Evolutionary conservation across 2,113 vertebrate species (phyloP).

Genomic region (Amblyornis subalaris): DNA sequence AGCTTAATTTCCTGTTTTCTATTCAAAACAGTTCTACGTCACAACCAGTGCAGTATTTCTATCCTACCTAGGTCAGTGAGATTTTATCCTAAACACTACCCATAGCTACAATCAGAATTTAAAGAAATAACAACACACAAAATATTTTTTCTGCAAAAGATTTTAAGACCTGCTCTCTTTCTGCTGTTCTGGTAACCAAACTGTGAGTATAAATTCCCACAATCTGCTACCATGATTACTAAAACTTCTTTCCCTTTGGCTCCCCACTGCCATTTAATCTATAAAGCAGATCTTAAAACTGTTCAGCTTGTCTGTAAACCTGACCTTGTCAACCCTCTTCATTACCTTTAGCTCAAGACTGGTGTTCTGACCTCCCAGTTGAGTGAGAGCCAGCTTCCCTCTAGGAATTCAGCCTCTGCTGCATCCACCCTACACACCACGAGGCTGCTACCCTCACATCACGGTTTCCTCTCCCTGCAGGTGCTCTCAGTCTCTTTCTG

Average conservation of each 20-base stretch:
- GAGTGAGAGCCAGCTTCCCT: background rate
- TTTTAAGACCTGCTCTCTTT: background rate
- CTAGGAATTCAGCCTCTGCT: background rate
- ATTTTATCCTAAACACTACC: background rate
- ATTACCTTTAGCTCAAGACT: background rate
- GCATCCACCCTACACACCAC: background rate
- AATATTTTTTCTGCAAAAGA: background rate
- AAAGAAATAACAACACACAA: background rate
- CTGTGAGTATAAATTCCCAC: background rate
- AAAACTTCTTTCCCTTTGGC: background rate
- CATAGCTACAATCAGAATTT: background rate
- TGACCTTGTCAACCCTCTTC: background rate
- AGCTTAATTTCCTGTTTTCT: constrained; percentile 42
- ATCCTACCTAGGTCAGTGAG: background rate
- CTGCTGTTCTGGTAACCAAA: background rate
- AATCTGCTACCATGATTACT: background rate
- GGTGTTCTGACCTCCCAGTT: background rate
- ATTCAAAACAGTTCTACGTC: background rate
- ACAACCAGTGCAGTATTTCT: background rate
- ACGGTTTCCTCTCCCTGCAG: background rate
- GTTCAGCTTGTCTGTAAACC: background rate
- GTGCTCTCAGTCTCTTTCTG: background rate
- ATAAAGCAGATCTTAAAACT: background rate
- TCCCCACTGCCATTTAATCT: background rate
- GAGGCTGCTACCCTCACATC: background rate